A percentile compares a stretch with the other conserved stretches of the same genome.
These are phyloP conservation scores for Isurus oxyrinchus DNA, from an alignment of 2,113 vertebrate species.

Conservation along the genomic window DNA sequence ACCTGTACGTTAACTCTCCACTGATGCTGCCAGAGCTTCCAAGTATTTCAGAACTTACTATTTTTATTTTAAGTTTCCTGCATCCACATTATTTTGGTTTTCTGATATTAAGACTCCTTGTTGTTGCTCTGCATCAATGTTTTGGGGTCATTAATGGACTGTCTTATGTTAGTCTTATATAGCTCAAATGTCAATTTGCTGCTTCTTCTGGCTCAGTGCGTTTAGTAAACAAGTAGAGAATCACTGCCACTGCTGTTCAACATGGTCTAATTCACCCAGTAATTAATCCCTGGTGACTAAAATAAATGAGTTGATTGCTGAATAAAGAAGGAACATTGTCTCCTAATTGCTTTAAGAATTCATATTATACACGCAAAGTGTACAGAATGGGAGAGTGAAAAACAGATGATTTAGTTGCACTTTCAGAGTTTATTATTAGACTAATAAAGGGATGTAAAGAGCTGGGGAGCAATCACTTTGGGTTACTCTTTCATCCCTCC, in stretches of 20 bases:
- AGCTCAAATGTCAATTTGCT: neutral
- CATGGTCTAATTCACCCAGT: neutral
- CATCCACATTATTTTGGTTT: neutral
- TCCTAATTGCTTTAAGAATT: slow-evolving; percentile 22
- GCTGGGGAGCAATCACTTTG: neutral
- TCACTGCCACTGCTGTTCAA: slow-evolving; percentile 1
- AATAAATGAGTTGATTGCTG: slow-evolving; percentile 31
- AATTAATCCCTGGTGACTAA: slow-evolving; percentile 14
- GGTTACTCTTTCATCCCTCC: neutral
- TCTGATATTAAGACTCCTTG: neutral
- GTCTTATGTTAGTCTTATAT: neutral
- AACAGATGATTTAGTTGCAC: too few relatives aligned
- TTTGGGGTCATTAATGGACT: neutral
- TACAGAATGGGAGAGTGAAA: neutral
- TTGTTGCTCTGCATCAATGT: neutral
- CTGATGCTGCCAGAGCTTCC: neutral
- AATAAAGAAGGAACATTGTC: slow-evolving; percentile 22
- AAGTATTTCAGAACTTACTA: neutral
- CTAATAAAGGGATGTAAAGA: neutral
- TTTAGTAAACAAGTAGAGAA: neutral
- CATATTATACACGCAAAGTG: neutral
- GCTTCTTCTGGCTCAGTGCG: neutral
- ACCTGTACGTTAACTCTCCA: neutral
- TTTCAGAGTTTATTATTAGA: neutral
- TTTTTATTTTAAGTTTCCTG: neutral